Base-by-base conservation (phyloP, 2,888 invertebrate genomes). In the Leptinotarsa juncta region DNA sequence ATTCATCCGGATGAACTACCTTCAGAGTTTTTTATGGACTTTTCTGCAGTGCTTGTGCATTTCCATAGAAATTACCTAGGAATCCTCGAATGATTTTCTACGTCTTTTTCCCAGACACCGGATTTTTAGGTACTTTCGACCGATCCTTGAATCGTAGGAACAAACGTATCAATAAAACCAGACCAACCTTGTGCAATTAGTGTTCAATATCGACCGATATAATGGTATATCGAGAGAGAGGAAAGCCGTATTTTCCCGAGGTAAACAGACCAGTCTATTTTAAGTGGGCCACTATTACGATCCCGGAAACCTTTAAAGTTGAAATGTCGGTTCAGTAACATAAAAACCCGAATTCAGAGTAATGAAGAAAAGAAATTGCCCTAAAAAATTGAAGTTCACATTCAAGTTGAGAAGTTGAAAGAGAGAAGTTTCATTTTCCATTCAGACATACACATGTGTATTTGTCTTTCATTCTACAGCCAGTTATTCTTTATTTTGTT, bases 221-320 rank as follows among this genome's bases (percentile, higher is more conserved):
- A 57, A 23, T 57, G 20, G 57, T 57, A 20, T 57, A 57, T 57
- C 18, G 20, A 57, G 57, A 15, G 57, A 57, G 57, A 57, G 57
- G 23, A 57, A 57, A 57, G 57, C 57, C 57, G 57, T 57, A 57
- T 57, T 57, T 57, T 57, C 57, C 57, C 23, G 57, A 57, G 57
- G 57, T 57, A 57, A 57, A 57, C 57, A 57, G 57, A 57, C 57
- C 57, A 3, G 57, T 57, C 57, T 57, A 57, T 57, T 57, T 57
- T 57, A 57, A 57, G 57, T 57, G 57, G 57, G 23, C 57, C 57
- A 57, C 57, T 23, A 57, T 57, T 15, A 57, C 57, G 23, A 57
- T 57, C 57, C 26, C 57, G 57, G 57, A 57, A 57, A 57, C 57
- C 57, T 26, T 57, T 57, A 57, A 57, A 57, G 57, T 57, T 57